These are phyloP conservation scores for Chrysina gloriosa DNA, from an alignment of 2,888 invertebrate genomes.

Conservation along the genomic window DNA sequence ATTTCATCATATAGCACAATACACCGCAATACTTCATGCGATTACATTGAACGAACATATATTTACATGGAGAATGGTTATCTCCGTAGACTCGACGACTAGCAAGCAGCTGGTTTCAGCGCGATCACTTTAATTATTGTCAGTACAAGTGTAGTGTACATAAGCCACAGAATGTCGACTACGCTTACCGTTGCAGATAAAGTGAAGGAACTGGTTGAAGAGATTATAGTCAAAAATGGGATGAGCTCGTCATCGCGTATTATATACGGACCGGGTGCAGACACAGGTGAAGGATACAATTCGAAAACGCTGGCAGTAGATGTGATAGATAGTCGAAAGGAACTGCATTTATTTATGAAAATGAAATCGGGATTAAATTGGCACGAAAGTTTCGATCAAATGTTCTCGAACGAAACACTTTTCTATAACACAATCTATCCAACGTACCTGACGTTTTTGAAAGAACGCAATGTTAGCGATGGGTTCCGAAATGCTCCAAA, in stretches of 20 bases:
- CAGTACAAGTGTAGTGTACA: no score
- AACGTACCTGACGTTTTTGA: constrained; percentile 14
- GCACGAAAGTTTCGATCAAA: background rate
- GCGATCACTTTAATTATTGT: no score
- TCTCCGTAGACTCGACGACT: no score
- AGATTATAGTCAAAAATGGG: constrained; percentile 11
- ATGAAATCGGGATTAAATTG: background rate
- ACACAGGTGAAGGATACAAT: constrained; percentile 37
- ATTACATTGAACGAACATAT: no score
- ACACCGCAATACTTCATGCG: no score
- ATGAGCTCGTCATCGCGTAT: background rate
- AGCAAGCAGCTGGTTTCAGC: no score
- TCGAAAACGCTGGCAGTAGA: constrained; percentile 30
- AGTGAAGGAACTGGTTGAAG: background rate
- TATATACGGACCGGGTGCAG: constrained; percentile 6
- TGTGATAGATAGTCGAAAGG: constrained; percentile 2
- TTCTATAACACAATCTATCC: constrained; percentile 36
- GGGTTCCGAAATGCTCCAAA: constrained; percentile 33
- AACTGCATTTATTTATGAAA: constrained; percentile 35
- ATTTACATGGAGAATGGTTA: no score
- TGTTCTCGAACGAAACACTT: constrained; percentile 13
- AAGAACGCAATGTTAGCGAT: background rate
- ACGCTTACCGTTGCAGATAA: background rate
- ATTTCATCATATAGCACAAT: no score
- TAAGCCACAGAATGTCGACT: background rate